Evolutionary conservation across 2,113 vertebrate genomes (phyloP), one percentile per base, ranked within the genome.

Genomic region (Prietella phreatophila): DNA sequence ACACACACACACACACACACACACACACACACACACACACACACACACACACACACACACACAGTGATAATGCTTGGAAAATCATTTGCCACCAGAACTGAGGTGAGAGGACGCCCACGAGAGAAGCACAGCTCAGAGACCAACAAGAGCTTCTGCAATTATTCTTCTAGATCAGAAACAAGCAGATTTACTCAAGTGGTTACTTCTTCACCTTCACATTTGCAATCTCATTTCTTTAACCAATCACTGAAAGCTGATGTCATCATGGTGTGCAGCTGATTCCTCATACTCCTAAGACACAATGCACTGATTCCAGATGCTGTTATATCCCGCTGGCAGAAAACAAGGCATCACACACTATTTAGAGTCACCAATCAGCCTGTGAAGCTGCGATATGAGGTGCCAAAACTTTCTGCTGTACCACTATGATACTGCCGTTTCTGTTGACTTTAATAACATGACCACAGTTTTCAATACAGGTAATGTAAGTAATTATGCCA

Each of bases 1-100:
- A 79, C 76, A 27, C 33, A 73, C 69, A 82, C 79, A 82, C 50
- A 79, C 76, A 27, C 33, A 73, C 69, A 71, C 69, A 71, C 17
- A 71, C 67, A 67, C 65, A 67, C 25, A 78, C 84, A 83, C 36
- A 61, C n/a, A 84, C 63, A 85, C 39, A 63, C n/a, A 33, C 50
- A 79, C 65, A 67, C 65, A 69, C n/a, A 33, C n/a, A 67, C 8
- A 50, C 47, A 50, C 47, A 50, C 65, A 67, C 13, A 65, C 27
- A 65, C 3, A 17, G 63, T n/a, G 27, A 14, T n/a, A 9, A 65
- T 2, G 17, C 30, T n/a, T 36, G 39, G 60, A 25, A 61, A 61
- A 61, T 61, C 60, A 25, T 61, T 61, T 33, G 17, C 65, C 50
- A 56, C 27, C 65, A 53, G n/a, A 36, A 71, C 30, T 25, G 22